Evolutionary conservation across 2,888 invertebrate genomes (phyloP), one percentile per base, ranked within the genome.

Genomic region (Flexamia atlantica): DNA sequence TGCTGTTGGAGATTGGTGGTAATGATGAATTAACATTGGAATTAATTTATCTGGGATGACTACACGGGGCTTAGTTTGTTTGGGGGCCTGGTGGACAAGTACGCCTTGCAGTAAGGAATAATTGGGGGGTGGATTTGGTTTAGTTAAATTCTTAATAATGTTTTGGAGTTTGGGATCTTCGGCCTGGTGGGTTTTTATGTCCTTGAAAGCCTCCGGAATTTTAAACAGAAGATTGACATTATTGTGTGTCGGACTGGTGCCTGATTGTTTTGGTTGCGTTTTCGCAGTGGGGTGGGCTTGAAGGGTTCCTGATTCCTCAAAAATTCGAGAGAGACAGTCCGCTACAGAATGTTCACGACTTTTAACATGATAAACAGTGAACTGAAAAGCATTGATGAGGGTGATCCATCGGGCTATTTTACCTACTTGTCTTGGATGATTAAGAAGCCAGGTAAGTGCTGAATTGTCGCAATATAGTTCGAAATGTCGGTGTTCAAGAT

Each of bases 401-500:
- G 46, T 14, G 7, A 79, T 79, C 79, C 79, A 79, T 0, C 79
- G 1, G 9, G 46, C 79, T 14, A 79, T 12, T 23, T 79, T 79
- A 12, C 40, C 46, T 20, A 79, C 50, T 23, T 79, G 40, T 10
- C 25, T 23, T 32, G 50, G 79, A 25, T 79, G 79, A 14, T 79
- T 79, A 10, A 79, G 20, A 10, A 79, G 25, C 88, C 87, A 88
- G 0, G 83, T 83, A 1, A 88, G 72, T 0, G 86, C 87, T 3
- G 68, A 36, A 25, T 85, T 86, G 70, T 87, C 87, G 0, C 87
- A 88, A 10, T 85, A 64, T 0, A 88, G 80, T 0, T 42, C 84
- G 32, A 88, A 87, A 0, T 36, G 83, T 14, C 74, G 23, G 7
- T 86, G 86, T 14, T 88, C 87, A 10, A 88, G 84, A 76, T 86